Conservation (phyloP, 37 sponge, comb jelly and placozoan species). For the Oopsacas minuta region DNA sequence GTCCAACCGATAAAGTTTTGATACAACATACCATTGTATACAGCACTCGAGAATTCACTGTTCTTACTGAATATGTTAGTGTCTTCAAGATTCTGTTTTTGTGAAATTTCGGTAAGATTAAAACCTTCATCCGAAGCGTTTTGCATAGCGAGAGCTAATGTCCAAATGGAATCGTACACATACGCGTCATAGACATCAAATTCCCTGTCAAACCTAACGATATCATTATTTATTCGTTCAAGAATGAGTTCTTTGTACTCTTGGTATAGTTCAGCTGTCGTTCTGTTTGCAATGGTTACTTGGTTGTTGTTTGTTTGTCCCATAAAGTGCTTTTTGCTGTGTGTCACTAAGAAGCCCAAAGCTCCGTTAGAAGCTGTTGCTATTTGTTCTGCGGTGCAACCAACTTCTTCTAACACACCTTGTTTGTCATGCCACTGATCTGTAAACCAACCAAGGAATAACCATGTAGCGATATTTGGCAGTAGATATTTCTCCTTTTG, state of each 20-base stretch:
- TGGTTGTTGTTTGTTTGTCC: background rate
- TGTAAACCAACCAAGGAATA: slow-evolving; percentile 9
- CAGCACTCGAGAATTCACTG: background rate
- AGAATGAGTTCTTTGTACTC: background rate
- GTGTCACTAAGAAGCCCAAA: background rate
- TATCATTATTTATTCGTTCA: background rate
- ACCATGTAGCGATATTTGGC: background rate
- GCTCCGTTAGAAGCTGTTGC: background rate
- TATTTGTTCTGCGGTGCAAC: background rate
- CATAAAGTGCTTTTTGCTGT: background rate
- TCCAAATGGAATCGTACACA: slow-evolving; percentile 7
- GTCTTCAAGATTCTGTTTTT: background rate
- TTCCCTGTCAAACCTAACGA: background rate
- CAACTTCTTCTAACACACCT: background rate
- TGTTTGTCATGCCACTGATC: background rate
- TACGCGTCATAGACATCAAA: background rate
- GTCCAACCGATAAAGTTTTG: background rate
- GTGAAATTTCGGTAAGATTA: background rate
- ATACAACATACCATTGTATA: background rate
- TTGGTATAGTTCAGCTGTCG: background rate
- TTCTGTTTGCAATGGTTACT: background rate
- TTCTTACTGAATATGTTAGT: background rate
- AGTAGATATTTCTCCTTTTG: background rate
- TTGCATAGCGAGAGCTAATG: background rate
- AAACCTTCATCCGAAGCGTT: background rate